phyloP scores from a whole-genome alignment of 2,797 vertebrate species.

The Scyliorhinus canicula region DNA sequence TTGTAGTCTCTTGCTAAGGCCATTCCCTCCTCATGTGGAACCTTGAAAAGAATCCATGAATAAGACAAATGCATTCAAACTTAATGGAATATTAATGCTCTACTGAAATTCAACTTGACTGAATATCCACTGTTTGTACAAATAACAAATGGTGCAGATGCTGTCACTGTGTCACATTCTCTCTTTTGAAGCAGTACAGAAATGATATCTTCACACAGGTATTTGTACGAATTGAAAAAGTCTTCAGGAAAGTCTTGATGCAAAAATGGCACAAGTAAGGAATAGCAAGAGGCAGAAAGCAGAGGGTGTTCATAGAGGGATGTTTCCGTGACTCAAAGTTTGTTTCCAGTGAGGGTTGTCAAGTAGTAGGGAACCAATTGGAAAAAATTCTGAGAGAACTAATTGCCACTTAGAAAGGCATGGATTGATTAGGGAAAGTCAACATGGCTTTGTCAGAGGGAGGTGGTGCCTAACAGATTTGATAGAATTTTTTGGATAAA shows the following conservation, averaged over 20 bases:
- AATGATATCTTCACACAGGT: neutral
- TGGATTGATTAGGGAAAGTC: too few relatives aligned
- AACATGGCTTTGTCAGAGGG: too few relatives aligned
- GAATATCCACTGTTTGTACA: neutral
- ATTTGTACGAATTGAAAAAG: neutral
- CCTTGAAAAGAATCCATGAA: slow-evolving; percentile 43
- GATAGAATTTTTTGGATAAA: too few relatives aligned
- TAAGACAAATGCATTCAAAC: neutral
- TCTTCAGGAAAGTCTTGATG: neutral
- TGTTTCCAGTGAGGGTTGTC: too few relatives aligned
- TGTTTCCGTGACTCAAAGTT: too few relatives aligned
- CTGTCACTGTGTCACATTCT: neutral
- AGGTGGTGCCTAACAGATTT: too few relatives aligned
- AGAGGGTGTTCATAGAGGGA: too few relatives aligned
- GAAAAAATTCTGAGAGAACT: too few relatives aligned
- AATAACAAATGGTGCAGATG: neutral
- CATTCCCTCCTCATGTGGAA: slow-evolving; percentile 60
- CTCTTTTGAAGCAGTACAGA: neutral
- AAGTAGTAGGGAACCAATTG: too few relatives aligned
- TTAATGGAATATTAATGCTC: neutral
- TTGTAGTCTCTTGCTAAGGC: slow-evolving; percentile 57
- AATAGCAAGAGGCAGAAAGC: neutral
- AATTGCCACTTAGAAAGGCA: too few relatives aligned
- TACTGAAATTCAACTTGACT: neutral
- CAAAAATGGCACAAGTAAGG: neutral